These are phyloP conservation scores for Diuraphis noxia DNA, from an alignment of 1,140 invertebrate species.

Conservation along the genomic window DNA sequence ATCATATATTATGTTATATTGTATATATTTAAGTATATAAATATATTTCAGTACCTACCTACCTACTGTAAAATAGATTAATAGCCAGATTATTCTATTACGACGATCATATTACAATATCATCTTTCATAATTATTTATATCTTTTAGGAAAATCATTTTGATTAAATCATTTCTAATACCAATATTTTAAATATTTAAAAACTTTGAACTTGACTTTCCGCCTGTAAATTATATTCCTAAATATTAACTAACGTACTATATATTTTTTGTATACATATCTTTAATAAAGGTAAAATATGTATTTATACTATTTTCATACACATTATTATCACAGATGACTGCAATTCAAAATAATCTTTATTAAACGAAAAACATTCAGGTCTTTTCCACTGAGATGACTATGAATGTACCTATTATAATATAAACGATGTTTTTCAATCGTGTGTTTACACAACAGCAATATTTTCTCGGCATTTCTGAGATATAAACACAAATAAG, in stretches of 20 bases:
- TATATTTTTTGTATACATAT: not conserved
- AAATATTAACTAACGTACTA: not conserved
- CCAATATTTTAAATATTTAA: not conserved
- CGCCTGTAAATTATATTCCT: not conserved
- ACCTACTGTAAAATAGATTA: not conserved
- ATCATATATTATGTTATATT: too few relatives aligned
- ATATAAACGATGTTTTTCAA: not conserved
- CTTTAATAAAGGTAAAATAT: not conserved
- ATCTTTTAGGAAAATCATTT: not conserved
- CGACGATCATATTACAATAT: not conserved
- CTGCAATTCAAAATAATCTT: conserved; percentile 3
- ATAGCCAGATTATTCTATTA: not conserved
- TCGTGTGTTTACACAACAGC: not conserved
- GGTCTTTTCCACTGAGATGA: not conserved
- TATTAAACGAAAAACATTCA: not conserved
- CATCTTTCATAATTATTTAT: not conserved
- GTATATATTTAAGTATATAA: too few relatives aligned
- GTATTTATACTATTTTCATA: not conserved
- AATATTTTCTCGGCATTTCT: not conserved
- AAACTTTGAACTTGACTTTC: not conserved
- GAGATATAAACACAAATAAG: not conserved
- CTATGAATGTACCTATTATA: conserved; percentile 10
- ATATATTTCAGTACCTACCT: too few relatives aligned
- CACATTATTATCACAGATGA: not conserved
- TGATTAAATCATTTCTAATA: too few relatives aligned